Base-by-base conservation (phyloP, 2,888 invertebrate genomes). In the Sphaerophoria taeniata region DNA sequence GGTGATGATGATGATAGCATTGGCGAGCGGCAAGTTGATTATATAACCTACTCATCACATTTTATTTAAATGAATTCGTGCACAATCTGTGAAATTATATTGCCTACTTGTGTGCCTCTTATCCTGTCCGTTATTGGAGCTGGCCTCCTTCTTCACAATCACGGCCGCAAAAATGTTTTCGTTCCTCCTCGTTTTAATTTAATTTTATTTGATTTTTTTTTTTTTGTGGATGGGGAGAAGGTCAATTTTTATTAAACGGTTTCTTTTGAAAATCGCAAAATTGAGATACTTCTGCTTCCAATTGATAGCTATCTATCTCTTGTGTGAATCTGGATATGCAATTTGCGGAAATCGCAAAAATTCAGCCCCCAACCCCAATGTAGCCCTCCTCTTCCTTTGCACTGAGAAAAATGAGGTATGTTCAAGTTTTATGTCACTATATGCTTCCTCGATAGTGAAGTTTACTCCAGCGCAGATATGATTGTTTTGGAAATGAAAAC, bases 51-150 rank as follows among this genome's bases (percentile, higher is more conserved):
- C 61, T 77, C 69, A 63, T 76, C 76, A 67, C 55, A 81, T 76
- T 81, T 81, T 77, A 81, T 81, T 81, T 72, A 83, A 83, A 83
- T 83, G 78, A 78, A 83, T 78, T 70, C 73, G 69, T 70, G 58
- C 65, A 65, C 56, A 55, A 69, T 78, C 65, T 72, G 58, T 63
- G 49, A 43, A 67, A 58, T 53, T 60, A 67, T 67, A 16, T 45
- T 65, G 33, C 43, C 43, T 9, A 43, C 9, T 24, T 24, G 24
- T 24, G 24, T 24, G 24, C 61, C 39, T 12, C 16, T 43, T 31
- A 11, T 7, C 39, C 11, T 55, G 45, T 56, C 11, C 14, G 39
- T 24, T 24, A 24, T 24, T 24, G 24, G 1, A 2, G 24, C 24
- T 24, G 24, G 24, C 24, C n/a, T 9, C 49, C 45, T 70, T 53